Conservation (phyloP, 2,888 invertebrate genomes). For the Scaptomyza reducta region DNA sequence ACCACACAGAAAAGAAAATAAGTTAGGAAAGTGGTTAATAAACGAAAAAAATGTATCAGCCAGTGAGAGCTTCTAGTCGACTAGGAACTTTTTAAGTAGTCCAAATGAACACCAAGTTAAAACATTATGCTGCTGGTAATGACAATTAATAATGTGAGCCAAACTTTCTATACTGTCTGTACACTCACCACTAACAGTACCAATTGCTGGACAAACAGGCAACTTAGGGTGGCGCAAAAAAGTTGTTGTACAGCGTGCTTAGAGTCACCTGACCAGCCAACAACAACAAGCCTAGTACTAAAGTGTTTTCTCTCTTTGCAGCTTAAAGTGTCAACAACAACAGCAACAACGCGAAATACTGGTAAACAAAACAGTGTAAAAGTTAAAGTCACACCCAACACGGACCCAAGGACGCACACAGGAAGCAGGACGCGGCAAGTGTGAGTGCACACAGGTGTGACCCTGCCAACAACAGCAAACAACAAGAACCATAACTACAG, state of each 20-base stretch:
- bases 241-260: conserved; percentile 29
- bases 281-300: conserved; percentile 46
- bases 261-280: conserved; percentile 31
- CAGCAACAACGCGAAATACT: conserved; percentile 7
- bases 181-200: conserved; percentile 14
- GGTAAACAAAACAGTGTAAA: not conserved
- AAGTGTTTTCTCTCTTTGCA: conserved; percentile 64
- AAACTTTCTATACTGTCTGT: conserved; percentile 19
- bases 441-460: conserved; percentile 35
- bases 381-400: conserved; percentile 27
- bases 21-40: not conserved
- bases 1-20: not conserved
- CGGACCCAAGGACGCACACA: not conserved
- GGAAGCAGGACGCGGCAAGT: conserved; percentile 2
- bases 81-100: not conserved
- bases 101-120: not conserved
- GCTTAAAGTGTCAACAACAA: conserved; percentile 62
- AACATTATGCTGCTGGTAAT: not conserved
- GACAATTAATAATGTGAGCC: conserved; percentile 16
- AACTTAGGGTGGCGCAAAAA: conserved; percentile 23
- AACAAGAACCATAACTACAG: conserved; percentile 23
- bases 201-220: conserved; percentile 46
- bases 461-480: conserved; percentile 12
- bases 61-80: not conserved
- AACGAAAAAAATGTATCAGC: not conserved